Evolutionary conservation across 2,113 vertebrate species (phyloP).

Genomic region (Spheniscus mendiculus): DNA sequence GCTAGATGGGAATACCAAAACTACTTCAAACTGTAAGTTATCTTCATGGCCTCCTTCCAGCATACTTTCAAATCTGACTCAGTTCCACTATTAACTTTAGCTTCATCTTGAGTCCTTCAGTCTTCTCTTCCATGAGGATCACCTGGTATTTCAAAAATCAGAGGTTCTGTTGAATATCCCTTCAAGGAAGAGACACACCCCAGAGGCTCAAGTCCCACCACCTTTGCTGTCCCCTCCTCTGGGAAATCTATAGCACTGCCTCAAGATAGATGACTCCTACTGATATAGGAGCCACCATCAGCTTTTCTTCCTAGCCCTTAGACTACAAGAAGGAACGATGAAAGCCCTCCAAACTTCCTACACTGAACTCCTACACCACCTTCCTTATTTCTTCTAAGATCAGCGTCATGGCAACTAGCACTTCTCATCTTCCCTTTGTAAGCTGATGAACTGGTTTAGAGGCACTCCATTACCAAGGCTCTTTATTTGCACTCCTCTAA

Average conservation of each 20-base stretch:
- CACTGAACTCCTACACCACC: constrained; percentile 54
- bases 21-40: neutral
- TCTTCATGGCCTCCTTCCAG: neutral
- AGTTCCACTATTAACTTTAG: neutral
- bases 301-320: neutral
- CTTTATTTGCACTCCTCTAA: constrained; percentile 13
- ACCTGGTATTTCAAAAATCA: neutral
- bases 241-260: neutral
- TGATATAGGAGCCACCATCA: neutral
- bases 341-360: constrained; percentile 52
- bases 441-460: neutral
- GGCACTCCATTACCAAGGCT: neutral
- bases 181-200: neutral
- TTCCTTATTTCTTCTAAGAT: constrained; percentile 28
- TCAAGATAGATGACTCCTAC: neutral
- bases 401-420: constrained; percentile 49
- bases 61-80: neutral
- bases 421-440: neutral
- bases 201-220: neutral
- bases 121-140: neutral
- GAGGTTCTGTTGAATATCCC: neutral
- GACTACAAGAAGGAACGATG: neutral
- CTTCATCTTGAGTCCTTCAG: neutral
- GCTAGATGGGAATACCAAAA: neutral
- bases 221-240: neutral